A percentile compares a stretch with the other conserved stretches of the same genome.
phyloP scores from a whole-genome alignment of 1,140 invertebrate genomes.

The Temnothorax nylanderi region DNA sequence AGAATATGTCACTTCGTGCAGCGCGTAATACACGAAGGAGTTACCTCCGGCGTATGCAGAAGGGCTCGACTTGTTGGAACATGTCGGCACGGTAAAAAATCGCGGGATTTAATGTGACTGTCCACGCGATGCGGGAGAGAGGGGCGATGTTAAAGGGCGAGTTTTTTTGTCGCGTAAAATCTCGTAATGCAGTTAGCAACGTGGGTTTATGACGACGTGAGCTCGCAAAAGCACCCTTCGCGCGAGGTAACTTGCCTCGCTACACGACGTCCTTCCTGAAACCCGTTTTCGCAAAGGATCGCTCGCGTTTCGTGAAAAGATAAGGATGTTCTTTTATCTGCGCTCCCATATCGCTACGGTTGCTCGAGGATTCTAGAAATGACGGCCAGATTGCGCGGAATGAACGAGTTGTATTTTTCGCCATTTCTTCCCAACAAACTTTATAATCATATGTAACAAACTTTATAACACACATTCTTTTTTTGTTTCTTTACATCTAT shows the following conservation, averaged over 20 bases:
- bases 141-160: slow-evolving; percentile 15
- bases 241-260: neutral
- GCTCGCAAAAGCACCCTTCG: slow-evolving; percentile 19
- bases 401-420: slow-evolving; percentile 8
- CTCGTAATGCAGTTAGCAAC: slow-evolving; percentile 39
- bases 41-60: neutral
- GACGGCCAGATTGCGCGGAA: neutral
- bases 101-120: slow-evolving; percentile 28
- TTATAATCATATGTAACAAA: neutral
- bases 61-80: slow-evolving; percentile 8
- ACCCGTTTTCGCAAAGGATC: slow-evolving; percentile 15
- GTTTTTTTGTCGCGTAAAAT: slow-evolving; percentile 38
- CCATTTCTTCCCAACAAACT: neutral
- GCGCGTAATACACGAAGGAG: slow-evolving; percentile 16
- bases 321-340: slow-evolving; percentile 20
- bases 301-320: slow-evolving; percentile 39
- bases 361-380: neutral
- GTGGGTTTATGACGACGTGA: slow-evolving; percentile 30
- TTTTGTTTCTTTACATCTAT: too few relatives aligned
- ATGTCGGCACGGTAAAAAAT: slow-evolving; percentile 24
- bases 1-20: slow-evolving; percentile 37
- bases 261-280: neutral
- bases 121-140: slow-evolving; percentile 22
- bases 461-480: too few relatives aligned
- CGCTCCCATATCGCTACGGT: neutral